phyloP scores from a whole-genome alignment of 2,797 vertebrate genomes.

The Podarcis siculus region DNA sequence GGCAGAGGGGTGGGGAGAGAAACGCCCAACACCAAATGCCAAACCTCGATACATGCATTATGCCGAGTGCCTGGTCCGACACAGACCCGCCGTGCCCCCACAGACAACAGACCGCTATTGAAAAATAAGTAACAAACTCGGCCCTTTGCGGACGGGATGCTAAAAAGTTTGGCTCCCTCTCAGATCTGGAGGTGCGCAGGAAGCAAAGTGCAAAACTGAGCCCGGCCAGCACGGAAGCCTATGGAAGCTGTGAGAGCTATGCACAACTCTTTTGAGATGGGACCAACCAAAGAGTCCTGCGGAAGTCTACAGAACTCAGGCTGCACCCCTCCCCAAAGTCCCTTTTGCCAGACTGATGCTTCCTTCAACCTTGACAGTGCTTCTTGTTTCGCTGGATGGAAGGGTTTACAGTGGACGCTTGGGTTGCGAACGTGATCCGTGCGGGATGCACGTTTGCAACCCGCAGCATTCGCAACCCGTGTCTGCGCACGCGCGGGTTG shows the following conservation, averaged over 20 bases:
- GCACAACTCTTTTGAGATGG: neutral
- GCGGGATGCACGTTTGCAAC: too few species aligned
- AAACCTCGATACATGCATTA: constrained; percentile 52
- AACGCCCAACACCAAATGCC: constrained; percentile 54
- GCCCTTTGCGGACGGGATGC: accelerated
- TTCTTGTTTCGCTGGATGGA: too few species aligned
- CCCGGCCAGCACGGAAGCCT: too few species aligned
- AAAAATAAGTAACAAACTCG: neutral
- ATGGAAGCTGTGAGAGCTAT: neutral
- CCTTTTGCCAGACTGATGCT: too few species aligned
- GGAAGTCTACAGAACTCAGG: too few species aligned
- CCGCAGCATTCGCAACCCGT: too few species aligned
- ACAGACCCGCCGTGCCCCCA: neutral
- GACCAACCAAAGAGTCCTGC: neutral
- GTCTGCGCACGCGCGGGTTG: too few species aligned
- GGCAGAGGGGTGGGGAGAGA: too few species aligned
- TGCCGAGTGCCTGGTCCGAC: constrained; percentile 57
- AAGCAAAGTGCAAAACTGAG: neutral
- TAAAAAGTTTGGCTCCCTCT: neutral
- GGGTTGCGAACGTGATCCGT: too few species aligned
- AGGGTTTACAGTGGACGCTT: too few species aligned
- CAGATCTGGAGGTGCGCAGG: neutral
- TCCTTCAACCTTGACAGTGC: too few species aligned
- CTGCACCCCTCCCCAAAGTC: too few species aligned
- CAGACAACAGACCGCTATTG: neutral